These are phyloP conservation scores for Saccostrea glomerata DNA, from an alignment of 1,140 invertebrate species.

Conservation along the genomic window DNA sequence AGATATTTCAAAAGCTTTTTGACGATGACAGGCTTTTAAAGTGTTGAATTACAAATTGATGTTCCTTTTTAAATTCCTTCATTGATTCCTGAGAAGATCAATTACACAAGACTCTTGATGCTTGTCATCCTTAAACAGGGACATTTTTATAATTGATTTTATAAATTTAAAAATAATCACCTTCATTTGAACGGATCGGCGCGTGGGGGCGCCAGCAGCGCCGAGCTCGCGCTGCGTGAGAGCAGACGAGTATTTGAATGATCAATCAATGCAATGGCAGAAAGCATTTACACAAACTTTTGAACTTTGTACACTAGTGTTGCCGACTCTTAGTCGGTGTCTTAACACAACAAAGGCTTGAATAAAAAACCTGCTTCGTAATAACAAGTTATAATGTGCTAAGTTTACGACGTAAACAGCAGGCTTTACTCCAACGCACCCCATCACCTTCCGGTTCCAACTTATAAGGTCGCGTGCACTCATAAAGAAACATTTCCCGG, in stretches of 20 bases:
- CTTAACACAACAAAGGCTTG: conserved; percentile 36
- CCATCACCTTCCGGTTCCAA: neutral
- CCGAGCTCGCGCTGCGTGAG: conserved; percentile 17
- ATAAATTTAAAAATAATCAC: conserved; percentile 34
- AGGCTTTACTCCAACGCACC: conserved; percentile 7
- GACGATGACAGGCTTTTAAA: conserved; percentile 6
- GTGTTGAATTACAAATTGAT: conserved; percentile 25
- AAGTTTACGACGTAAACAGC: conserved; percentile 13
- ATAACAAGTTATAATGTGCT: conserved; percentile 12
- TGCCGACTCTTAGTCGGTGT: conserved; percentile 25
- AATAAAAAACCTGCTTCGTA: neutral
- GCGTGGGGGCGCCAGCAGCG: conserved; percentile 29
- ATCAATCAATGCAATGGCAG: conserved; percentile 35
- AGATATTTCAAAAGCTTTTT: neutral
- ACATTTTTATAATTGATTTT: conserved; percentile 17
- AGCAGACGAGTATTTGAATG: conserved; percentile 27
- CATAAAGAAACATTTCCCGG: neutral
- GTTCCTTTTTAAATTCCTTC: conserved; percentile 7
- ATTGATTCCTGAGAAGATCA: neutral
- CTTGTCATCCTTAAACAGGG: conserved; percentile 7
- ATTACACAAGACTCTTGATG: conserved; percentile 30
- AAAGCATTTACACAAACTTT: conserved; percentile 34
- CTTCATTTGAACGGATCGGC: conserved; percentile 26
- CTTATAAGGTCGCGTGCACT: neutral
- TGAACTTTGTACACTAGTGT: conserved; percentile 22